phyloP scores from a whole-genome alignment of 2,113 vertebrate species.

The Alligator mississippiensis region DNA sequence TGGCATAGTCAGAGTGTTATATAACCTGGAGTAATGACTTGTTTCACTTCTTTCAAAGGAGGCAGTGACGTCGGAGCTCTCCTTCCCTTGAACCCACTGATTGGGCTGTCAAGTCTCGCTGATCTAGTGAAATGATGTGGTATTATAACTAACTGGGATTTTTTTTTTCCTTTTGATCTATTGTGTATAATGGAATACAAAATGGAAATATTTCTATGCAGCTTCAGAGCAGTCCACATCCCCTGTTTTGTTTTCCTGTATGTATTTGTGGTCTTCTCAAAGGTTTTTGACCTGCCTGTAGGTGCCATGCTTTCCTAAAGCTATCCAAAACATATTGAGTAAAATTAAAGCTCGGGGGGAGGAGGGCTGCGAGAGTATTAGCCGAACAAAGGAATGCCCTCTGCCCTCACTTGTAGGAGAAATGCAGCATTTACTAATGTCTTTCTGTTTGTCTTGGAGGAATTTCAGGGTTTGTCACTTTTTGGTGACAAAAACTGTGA shows the following conservation, averaged over 20 bases:
- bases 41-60: constrained; percentile 66
- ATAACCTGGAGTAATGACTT: constrained; percentile 62
- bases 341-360: background rate
- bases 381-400: background rate
- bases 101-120: background rate
- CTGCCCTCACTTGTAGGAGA: background rate
- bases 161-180: background rate
- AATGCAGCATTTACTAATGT: background rate
- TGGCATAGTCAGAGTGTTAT: constrained; percentile 45
- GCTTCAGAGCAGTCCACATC: constrained; percentile 2
- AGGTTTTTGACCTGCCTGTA: background rate
- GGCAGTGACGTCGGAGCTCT: constrained; percentile 57
- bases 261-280: background rate
- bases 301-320: background rate
- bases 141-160: background rate
- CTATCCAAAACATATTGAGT: background rate
- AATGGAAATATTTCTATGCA: background rate
- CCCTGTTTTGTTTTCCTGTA: background rate
- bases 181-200: background rate
- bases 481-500: background rate
- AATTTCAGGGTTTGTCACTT: background rate
- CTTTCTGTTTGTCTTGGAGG: background rate
- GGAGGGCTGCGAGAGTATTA: background rate
- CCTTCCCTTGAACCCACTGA: background rate
- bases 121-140: background rate